Base-by-base conservation (phyloP, 2,113 vertebrate species). In the Romanogobio albipinnatus region DNA sequence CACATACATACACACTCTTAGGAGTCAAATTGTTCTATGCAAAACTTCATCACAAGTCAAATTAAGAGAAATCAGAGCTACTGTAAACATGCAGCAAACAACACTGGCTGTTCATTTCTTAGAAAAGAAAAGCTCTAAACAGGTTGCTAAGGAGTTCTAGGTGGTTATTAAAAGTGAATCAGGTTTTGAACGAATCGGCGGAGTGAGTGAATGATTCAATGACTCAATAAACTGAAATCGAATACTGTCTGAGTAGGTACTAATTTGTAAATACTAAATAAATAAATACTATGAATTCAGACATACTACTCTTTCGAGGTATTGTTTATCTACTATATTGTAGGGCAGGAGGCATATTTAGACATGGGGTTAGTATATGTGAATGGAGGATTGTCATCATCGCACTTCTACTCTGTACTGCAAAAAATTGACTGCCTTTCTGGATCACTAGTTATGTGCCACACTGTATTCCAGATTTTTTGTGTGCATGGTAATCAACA, bases 71-170 rank as follows among this genome's bases (percentile, higher is more conserved):
- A 39, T 78, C 76, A 43, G 56, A 61, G 76, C 58, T 62, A 26
- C 56, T 62, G 76, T 45, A 45, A 78, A 61, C 19, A 47, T 39
- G 26, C n/a, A 75, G 45, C 47, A 53, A 75, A 75, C 45, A 75
- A 29, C n/a, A 29, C 13, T 47, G 39, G 14, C 22, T 47, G 70
- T 5, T 43, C 39, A 10, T 79, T 26, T 45, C 76, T 79, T 9
- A 1, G 13, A 78, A 79, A 22, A 45, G n/a, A 79, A n/a, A 36
- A 53, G 26, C 9, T 10, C 33, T 47, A 47, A 73, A 73, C 5
- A 24, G 36, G 36, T 47, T 24, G 5, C 22, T 24, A n/a, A 5
- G 15, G 51, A 22, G 51, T 36, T 58, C 26, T 53, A 24, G 6
- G 45, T 29, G 13, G 13, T 47, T 74, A n/a, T 26, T 64, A 15